Conservation (phyloP, 1,140 invertebrate genomes). For the Psix sp. region DNA sequence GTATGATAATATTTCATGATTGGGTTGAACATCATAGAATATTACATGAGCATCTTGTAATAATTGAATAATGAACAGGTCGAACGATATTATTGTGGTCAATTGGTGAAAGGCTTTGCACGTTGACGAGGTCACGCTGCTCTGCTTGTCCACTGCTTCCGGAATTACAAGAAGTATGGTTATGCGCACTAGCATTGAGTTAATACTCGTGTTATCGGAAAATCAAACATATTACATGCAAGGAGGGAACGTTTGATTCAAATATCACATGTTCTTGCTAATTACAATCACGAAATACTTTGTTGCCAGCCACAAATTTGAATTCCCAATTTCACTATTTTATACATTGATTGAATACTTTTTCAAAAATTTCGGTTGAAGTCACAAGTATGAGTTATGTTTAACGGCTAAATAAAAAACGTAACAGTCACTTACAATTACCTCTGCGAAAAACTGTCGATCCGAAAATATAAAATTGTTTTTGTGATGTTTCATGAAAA, state of each 20-base stretch:
- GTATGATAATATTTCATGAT: too few species aligned
- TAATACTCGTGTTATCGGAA: constrained; percentile 44
- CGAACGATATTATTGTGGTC: constrained; percentile 44
- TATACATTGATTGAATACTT: background rate
- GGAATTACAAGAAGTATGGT: constrained; percentile 48
- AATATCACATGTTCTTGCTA: constrained; percentile 38
- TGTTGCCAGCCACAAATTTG: constrained; percentile 26
- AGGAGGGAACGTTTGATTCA: constrained; percentile 43
- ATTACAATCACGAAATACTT: constrained; percentile 47
- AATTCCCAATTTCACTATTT: too few species aligned
- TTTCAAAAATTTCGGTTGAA: background rate
- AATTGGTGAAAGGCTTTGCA: constrained; percentile 36
- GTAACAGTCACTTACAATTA: too few species aligned
- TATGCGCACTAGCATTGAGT: constrained; percentile 23
- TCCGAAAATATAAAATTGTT: too few species aligned
- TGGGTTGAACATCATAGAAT: constrained; percentile 5
- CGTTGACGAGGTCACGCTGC: constrained; percentile 47
- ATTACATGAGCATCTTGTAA: constrained; percentile 16
- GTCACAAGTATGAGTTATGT: too few species aligned
- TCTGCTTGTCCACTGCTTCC: constrained; percentile 35
- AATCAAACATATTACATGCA: constrained; percentile 51
- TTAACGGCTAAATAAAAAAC: too few species aligned
- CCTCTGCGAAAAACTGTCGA: too few species aligned
- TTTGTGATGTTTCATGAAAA: too few species aligned
- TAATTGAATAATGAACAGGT: constrained; percentile 54